phyloP scores from a whole-genome alignment of 2,888 invertebrate genomes.

The Saturnia pavonia region DNA sequence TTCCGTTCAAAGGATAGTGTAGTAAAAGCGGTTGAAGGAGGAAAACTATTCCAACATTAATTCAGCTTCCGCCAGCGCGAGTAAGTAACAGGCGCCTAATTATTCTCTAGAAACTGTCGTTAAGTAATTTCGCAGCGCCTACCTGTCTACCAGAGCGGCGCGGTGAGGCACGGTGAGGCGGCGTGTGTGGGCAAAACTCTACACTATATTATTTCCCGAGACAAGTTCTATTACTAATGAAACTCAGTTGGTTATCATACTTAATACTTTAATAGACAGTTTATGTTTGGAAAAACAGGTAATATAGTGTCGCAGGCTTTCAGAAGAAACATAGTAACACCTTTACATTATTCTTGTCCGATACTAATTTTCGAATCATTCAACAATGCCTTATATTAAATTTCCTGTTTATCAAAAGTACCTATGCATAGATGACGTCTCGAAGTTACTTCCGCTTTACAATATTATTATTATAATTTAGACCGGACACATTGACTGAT shows the following conservation, averaged over 20 bases:
- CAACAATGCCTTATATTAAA: no score
- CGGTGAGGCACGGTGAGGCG: constrained; percentile 9
- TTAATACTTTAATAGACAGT: neutral
- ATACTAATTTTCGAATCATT: no score
- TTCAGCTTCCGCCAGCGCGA: constrained; percentile 14
- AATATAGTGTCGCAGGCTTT: no score
- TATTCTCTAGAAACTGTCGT: constrained; percentile 40
- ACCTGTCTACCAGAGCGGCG: constrained; percentile 27
- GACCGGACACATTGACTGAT: no score
- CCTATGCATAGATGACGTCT: no score
- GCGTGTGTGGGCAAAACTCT: constrained; percentile 34
- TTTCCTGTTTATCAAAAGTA: no score
- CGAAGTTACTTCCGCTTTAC: no score
- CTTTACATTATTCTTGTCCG: no score
- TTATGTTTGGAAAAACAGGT: no score
- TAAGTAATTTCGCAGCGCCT: constrained; percentile 46
- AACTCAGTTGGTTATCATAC: constrained; percentile 11
- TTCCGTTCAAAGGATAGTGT: neutral
- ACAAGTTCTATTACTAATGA: constrained; percentile 18
- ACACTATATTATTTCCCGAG: constrained; percentile 33
- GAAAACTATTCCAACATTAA: constrained; percentile 5
- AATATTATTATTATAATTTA: no score
- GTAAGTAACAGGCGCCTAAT: constrained; percentile 32
- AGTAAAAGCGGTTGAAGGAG: neutral
- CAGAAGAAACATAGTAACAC: no score